Conservation (phyloP, 2,888 invertebrate species). For the Tachina fera region DNA sequence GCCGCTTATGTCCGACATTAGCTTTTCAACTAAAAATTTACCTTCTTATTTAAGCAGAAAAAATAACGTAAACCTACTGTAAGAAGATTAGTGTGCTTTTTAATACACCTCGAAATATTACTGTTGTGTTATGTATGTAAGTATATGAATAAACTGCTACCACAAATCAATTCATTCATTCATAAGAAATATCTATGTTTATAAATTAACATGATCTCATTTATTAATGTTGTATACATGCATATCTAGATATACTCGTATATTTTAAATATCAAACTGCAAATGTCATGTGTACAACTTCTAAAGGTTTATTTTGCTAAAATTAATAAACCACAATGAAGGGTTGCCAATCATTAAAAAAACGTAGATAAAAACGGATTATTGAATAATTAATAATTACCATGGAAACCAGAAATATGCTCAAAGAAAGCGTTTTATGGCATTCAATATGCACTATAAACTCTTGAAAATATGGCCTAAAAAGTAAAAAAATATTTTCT, state of each 20-base stretch:
- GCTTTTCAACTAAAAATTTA: too few species aligned
- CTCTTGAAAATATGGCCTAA: too few species aligned
- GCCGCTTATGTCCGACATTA: neutral
- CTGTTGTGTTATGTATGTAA: neutral
- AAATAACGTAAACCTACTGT: neutral
- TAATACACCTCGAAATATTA: neutral
- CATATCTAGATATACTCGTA: neutral
- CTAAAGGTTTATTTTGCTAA: conserved; percentile 11
- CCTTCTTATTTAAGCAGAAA: neutral
- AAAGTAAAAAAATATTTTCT: too few species aligned
- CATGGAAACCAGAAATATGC: too few species aligned
- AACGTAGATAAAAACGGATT: neutral
- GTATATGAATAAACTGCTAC: neutral
- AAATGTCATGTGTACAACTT: conserved; percentile 32
- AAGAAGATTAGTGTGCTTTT: neutral
- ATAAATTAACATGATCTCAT: conserved; percentile 35
- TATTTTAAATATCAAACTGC: conserved; percentile 24
- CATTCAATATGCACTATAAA: too few species aligned
- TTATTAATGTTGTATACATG: neutral
- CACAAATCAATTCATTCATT: conserved; percentile 28
- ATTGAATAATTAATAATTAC: too few species aligned
- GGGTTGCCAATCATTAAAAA: conserved; percentile 1
- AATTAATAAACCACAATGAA: neutral
- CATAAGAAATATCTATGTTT: neutral
- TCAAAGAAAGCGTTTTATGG: too few species aligned